phyloP scores from a whole-genome alignment of 30 jellyfish, hydroid and myxozoan species.

The Nemopilema nomurai region DNA sequence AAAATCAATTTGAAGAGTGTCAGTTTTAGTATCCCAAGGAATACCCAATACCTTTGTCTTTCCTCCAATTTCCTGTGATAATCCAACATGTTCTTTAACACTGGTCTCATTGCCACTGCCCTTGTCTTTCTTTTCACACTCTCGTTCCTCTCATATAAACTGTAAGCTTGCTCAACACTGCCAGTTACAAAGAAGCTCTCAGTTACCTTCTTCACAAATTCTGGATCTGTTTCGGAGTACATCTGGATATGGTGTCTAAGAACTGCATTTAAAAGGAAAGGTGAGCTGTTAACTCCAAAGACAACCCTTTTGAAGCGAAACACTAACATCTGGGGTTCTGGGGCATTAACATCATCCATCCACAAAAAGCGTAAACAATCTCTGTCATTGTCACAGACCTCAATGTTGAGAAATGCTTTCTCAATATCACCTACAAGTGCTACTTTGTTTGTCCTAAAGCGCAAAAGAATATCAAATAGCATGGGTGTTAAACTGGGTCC shows the following conservation, averaged over 20 bases:
- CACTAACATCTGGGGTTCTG: conserved; percentile 21
- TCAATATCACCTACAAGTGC: conserved; percentile 43
- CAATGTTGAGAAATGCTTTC: conserved; percentile 52
- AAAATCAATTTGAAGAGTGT: conserved; percentile 43
- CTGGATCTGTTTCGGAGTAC: conserved; percentile 36
- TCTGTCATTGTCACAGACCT: conserved; percentile 28
- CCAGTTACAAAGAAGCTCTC: conserved; percentile 23
- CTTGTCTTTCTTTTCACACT: conserved; percentile 17
- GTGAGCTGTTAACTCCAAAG: conserved; percentile 34
- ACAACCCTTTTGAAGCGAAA: conserved; percentile 36
- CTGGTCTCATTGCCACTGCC: conserved; percentile 5
- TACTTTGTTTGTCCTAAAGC: conserved; percentile 29
- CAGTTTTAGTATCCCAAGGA: conserved; percentile 58
- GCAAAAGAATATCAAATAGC: conserved; percentile 30
- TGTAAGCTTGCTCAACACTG: conserved; percentile 11
- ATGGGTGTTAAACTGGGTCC: conserved; percentile 43
- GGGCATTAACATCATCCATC: conserved; percentile 18
- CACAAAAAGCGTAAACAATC: conserved; percentile 55
- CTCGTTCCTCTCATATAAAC: conserved; percentile 17
- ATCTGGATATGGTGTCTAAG: conserved; percentile 30
- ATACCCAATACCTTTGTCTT: conserved; percentile 58
- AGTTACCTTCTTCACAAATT: conserved; percentile 6
- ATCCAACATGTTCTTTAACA: conserved; percentile 56
- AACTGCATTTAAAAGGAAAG: conserved; percentile 17
- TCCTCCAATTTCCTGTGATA: conserved; percentile 45